Evolutionary conservation across 2,888 invertebrate genomes (phyloP).

Genomic region (Cephus rjabovi): DNA sequence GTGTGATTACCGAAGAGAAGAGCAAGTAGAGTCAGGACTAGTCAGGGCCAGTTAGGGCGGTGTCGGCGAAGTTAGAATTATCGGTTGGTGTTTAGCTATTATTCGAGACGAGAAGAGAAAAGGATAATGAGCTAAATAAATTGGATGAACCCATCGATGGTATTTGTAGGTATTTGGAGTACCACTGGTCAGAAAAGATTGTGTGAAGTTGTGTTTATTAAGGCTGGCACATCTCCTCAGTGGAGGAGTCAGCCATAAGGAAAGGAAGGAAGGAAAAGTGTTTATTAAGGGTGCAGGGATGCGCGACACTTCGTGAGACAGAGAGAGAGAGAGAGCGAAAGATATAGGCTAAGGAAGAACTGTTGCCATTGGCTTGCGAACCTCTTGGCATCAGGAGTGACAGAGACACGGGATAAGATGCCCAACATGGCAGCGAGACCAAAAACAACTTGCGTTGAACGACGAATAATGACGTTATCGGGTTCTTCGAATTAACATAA

Average conservation of each 20-base stretch:
- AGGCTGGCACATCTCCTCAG: background rate
- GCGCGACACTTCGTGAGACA: background rate
- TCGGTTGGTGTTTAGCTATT: background rate
- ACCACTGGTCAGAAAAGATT: background rate
- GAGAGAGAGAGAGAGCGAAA: background rate
- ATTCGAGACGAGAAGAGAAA: background rate
- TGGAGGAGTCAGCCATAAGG: too few relatives aligned
- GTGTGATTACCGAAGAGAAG: background rate
- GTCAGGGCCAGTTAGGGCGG: background rate
- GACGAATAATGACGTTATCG: background rate
- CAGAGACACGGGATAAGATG: background rate
- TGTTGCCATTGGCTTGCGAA: background rate
- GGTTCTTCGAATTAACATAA: constrained; percentile 5
- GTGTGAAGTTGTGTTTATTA: background rate
- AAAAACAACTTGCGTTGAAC: constrained; percentile 9
- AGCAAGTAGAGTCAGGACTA: background rate
- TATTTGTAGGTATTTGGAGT: background rate
- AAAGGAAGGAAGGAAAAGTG: background rate
- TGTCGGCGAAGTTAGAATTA: background rate
- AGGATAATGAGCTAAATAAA: background rate
- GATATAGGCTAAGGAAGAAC: background rate
- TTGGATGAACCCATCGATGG: background rate
- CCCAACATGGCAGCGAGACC: constrained; percentile 9
- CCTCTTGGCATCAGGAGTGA: background rate
- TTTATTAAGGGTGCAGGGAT: background rate